A percentile compares a stretch with the other conserved stretches of the same genome.
phyloP scores from a whole-genome alignment of 2,113 vertebrate genomes.

The Crocuta crocuta region DNA sequence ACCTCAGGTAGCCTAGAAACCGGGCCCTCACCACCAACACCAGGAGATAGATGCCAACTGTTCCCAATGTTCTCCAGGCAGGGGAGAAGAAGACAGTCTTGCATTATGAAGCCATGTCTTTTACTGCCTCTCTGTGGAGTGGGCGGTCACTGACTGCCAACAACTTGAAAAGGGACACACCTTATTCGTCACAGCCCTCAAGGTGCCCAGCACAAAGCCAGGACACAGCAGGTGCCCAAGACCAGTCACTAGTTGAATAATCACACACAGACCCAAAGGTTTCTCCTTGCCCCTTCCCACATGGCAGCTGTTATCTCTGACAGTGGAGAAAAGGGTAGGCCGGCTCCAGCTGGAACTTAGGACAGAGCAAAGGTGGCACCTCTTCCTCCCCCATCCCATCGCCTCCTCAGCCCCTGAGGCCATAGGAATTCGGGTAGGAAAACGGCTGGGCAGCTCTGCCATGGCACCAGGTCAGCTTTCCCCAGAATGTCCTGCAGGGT shows the following conservation, averaged over 20 bases:
- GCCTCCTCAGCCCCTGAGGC: neutral
- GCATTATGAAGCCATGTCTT: neutral
- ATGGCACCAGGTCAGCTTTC: neutral
- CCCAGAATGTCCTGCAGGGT: neutral
- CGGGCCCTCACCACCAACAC: neutral
- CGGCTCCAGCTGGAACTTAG: neutral
- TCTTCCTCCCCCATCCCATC: neutral
- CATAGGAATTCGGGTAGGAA: neutral
- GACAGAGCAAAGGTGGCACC: neutral
- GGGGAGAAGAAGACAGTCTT: neutral
- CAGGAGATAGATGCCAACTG: constrained; percentile 8
- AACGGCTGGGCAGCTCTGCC: neutral
- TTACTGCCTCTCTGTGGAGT: neutral
- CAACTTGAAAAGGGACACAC: neutral
- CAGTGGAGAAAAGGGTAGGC: too few species aligned
- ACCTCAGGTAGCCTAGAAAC: neutral
- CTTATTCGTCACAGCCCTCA: neutral
- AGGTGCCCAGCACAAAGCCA: neutral
- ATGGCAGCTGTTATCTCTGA: neutral
- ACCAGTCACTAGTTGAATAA: too few species aligned
- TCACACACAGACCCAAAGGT: neutral
- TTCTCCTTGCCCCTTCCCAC: neutral
- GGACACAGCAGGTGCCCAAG: neutral
- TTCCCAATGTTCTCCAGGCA: neutral
- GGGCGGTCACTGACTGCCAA: neutral